phyloP scores from a whole-genome alignment of 2,888 invertebrate species.

The Lissocephala sabroskyi region DNA sequence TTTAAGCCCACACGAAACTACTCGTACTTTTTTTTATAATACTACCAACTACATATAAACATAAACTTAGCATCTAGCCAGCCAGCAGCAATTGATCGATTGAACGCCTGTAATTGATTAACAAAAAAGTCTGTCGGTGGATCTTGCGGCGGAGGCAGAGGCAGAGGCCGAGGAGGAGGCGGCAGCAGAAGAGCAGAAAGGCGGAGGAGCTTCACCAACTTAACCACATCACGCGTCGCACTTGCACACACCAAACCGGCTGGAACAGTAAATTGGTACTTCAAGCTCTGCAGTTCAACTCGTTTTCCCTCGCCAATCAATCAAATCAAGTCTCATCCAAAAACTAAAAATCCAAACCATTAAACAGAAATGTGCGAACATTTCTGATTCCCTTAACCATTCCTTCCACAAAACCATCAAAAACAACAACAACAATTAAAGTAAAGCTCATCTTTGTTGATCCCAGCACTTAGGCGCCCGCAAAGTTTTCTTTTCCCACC shows the following conservation, averaged over 20 bases:
- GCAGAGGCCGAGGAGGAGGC: conserved; percentile 33
- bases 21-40: too few relatives aligned
- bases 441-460: conserved; percentile 2
- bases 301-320: conserved; percentile 17
- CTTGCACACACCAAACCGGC: conserved; percentile 34
- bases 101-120: conserved; percentile 16
- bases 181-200: conserved; percentile 25
- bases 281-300: conserved; percentile 54
- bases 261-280: conserved; percentile 39
- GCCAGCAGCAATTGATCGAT: too few relatives aligned
- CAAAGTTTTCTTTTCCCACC: conserved; percentile 39
- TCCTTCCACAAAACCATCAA: conserved; percentile 22
- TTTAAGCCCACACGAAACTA: too few relatives aligned
- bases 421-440: conserved; percentile 20
- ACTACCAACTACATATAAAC: background rate
- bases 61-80: conserved; percentile 32
- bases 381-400: background rate
- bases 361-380: conserved; percentile 3
- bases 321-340: conserved; percentile 1
- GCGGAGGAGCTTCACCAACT: conserved; percentile 28
- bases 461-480: conserved; percentile 13
- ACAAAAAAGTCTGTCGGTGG: conserved; percentile 10
- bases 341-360: conserved; percentile 22
- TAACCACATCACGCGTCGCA: conserved; percentile 33
- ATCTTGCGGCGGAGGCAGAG: too few relatives aligned